Evolutionary conservation across 2,888 invertebrate genomes (phyloP), one percentile per base, ranked within the genome.

Genomic region (Synanthedon myopaeformis): DNA sequence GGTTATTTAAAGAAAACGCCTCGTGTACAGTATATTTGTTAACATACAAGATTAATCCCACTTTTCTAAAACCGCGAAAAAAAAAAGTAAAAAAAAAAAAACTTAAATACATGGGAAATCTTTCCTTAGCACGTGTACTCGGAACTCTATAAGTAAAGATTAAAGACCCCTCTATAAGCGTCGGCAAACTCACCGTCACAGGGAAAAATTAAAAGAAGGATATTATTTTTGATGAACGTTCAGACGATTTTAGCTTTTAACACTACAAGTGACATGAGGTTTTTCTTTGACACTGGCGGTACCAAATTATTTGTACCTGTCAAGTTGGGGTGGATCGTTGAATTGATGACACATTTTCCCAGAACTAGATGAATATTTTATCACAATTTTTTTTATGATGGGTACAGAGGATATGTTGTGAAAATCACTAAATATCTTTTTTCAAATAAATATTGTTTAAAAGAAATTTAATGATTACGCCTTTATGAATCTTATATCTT

Each of bases 141-240:
- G 23, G 5, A 23, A 23, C 23, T 23, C 23, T 71, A 70, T 65
- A 69, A 67, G 65, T 65, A 65, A 66, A 72, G 73, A 74, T 75
- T 71, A 74, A 73, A 70, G 66, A 66, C 67, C 66, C 64, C 69
- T n/a, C 64, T 62, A 68, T 23, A 71, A 70, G 64, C 64, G 69
- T 66, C 67, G 70, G 71, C 70, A 67, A 66, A 62, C 65, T 64
- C 69, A 61, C 60, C 64, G 62, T 68, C 65, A 71, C 65, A 70
- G 72, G 69, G 70, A 72, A 70, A 74, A 74, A 76, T 77, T 74
- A 73, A 74, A 74, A 73, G 63, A 63, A 69, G 63, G 62, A 67
- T 53, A 55, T 56, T 54, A 54, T 59, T 59, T 58, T 51, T 41
- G 52, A 45, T 4, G 6, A n/a, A 14, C 6, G 45, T 14, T 45